A percentile compares a stretch with the other conserved stretches of the same genome.
These are phyloP conservation scores for Tonatia bakeri DNA, from an alignment of 2,113 vertebrate genomes.

Conservation along the genomic window DNA sequence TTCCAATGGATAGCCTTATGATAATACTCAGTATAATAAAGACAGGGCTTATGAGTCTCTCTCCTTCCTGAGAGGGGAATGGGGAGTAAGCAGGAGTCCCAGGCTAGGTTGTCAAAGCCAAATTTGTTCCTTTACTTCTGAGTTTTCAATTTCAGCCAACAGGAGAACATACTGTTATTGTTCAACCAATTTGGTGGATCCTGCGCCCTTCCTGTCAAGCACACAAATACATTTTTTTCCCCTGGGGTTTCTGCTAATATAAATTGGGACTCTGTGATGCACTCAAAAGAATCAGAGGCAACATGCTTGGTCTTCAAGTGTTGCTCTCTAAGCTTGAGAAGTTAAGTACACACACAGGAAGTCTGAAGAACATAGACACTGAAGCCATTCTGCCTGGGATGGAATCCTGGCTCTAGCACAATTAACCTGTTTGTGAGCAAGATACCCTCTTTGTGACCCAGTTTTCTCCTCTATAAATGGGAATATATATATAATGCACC, in stretches of 20 bases:
- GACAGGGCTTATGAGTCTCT: neutral
- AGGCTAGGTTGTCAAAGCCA: neutral
- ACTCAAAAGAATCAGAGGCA: neutral
- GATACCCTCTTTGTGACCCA: neutral
- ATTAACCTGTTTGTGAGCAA: neutral
- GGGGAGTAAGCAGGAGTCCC: neutral
- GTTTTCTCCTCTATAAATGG: neutral
- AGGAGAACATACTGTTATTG: neutral
- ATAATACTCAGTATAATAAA: neutral
- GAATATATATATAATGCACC: neutral
- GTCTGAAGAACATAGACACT: neutral
- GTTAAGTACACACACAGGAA: neutral
- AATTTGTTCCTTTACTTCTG: neutral
- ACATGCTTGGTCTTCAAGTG: neutral
- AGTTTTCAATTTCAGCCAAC: neutral
- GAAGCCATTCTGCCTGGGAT: neutral
- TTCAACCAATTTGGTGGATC: neutral
- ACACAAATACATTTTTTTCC: neutral
- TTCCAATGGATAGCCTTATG: neutral
- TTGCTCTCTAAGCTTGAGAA: neutral
- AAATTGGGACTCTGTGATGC: neutral
- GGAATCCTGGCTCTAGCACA: neutral
- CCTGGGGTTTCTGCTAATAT: neutral
- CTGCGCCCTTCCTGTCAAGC: neutral
- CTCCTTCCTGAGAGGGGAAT: neutral